Evolutionary conservation across 2,797 vertebrate species (phyloP), one percentile per base, ranked within the genome.

Genomic region (Prunella strophiata): DNA sequence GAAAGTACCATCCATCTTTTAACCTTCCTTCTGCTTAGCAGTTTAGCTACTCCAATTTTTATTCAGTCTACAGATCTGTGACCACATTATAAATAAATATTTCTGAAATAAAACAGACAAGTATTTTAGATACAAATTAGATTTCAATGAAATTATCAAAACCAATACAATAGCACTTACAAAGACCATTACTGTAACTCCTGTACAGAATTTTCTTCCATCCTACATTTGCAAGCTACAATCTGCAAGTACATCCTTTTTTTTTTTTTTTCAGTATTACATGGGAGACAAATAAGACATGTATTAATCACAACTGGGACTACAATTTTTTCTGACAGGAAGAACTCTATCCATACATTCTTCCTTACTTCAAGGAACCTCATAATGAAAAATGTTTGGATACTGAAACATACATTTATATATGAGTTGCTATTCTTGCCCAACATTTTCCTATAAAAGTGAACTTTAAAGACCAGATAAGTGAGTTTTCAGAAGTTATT

Each of bases 401-500:
- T 22, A 51, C 7, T 57, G 42, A 87, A 83, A 74, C 27, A 66
- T 11, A 63, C 36, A 29, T 40, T 36, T 61, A 29, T 40, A 30
- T 10, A 59, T 4, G 16, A 38, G 19, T 25, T 63, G 30, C 19
- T 23, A 11, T 50, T 62, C 48, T 78, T 58, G 9, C 12, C 29
- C 50, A 58, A 79, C 20, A 20, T 57, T 74, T 86, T 79, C 47
- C 62, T 71, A n/a, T 10, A 71, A 42, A 88, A 91, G 40, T 62
- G 50, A 95, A 92, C 67, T 92, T 96, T 71, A 52, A 91, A 94
- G 58, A 55, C 48, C 55, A 88, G 32, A 47, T 57, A 55, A 78
- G 25, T 42, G 38, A 92, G 47, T 76, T 92, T 91, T 85, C 70
- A 65, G 47, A 88, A 91, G 70, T 72, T 42, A 76, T 67, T 93